Base-by-base conservation (phyloP, 2,888 invertebrate genomes). In the Hirtodrosophila trivittata region DNA sequence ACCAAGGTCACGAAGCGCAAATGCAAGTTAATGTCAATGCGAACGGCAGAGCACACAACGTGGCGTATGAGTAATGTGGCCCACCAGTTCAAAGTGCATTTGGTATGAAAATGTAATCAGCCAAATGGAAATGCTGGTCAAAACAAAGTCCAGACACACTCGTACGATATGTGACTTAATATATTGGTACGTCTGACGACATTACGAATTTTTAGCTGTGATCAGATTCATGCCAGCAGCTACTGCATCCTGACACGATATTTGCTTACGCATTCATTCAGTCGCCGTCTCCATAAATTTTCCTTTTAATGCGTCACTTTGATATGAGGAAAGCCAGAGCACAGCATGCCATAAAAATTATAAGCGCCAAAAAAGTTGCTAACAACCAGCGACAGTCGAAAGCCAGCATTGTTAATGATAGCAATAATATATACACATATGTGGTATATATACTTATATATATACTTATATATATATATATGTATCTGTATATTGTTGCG, bases 71-170 rank as follows among this genome's bases (percentile, higher is more conserved):
- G 77, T 63, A 75, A 83, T 80, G 33, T 52, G 28, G 33, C 50
- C 38, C 16, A 42, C 14, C 14, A 16, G 43, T 55, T 41, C 14
- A 8, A 37, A 51, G 13, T 50, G 62, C 49, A 83, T 69, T 69
- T 64, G 43, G 51, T 69, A 77, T 80, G 77, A 66, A 80, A 83
- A 86, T 83, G 77, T 68, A 83, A 83, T 83, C 86, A 85, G 38
- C 30, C 45, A 72, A 83, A 80, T 80, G 70, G 75, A 75, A 13
- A 13, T 33, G 41, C 16, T 50, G 37, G 14, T 21, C 49, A 56
- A 57, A 21, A 42, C 41, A 63, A 47, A 18, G 26, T 28, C 47
- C 12, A 39, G 10, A 25, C n/a, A 2, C 25, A 41, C 8, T 13
- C 5, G 12, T 1, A 7, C 47, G n/a, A n/a, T n/a, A n/a, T n/a